phyloP scores from a whole-genome alignment of 53 echinoderm and acorn worm species.

The Luidia sarsii region DNA sequence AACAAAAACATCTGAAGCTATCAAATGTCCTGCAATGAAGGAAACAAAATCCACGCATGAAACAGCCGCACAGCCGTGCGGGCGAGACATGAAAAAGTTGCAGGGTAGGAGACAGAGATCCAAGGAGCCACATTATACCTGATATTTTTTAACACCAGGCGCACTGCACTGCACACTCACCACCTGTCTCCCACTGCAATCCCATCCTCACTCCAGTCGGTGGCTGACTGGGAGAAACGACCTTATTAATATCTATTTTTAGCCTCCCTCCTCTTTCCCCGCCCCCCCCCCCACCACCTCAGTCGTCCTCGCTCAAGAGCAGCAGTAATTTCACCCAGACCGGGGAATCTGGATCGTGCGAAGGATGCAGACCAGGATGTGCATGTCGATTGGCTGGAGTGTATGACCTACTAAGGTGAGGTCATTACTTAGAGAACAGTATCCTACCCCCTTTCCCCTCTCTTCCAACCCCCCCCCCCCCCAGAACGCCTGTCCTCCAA shows the following conservation, averaged over 20 bases:
- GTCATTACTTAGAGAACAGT: neutral
- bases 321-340: conserved; percentile 50
- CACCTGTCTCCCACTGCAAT: conserved; percentile 49
- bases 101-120: neutral
- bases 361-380: conserved; percentile 20
- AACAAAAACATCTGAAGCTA: too few relatives aligned
- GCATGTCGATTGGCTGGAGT: conserved; percentile 25
- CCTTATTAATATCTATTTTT: conserved; percentile 56
- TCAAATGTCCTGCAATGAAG: too few relatives aligned
- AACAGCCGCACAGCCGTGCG: neutral
- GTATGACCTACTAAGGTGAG: neutral
- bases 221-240: neutral
- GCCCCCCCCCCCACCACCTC: too few relatives aligned
- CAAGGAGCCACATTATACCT: neutral
- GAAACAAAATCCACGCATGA: neutral
- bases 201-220: conserved; percentile 15
- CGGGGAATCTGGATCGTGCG: conserved; percentile 42
- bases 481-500: neutral
- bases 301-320: too few relatives aligned
- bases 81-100: conserved; percentile 1
- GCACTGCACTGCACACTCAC: conserved; percentile 3
- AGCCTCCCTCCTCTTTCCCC: too few relatives aligned
- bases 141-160: conserved; percentile 6
- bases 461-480: neutral
- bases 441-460: too few relatives aligned